Evolutionary conservation across 2,797 vertebrate genomes (phyloP).

Genomic region (Botia kubotai): DNA sequence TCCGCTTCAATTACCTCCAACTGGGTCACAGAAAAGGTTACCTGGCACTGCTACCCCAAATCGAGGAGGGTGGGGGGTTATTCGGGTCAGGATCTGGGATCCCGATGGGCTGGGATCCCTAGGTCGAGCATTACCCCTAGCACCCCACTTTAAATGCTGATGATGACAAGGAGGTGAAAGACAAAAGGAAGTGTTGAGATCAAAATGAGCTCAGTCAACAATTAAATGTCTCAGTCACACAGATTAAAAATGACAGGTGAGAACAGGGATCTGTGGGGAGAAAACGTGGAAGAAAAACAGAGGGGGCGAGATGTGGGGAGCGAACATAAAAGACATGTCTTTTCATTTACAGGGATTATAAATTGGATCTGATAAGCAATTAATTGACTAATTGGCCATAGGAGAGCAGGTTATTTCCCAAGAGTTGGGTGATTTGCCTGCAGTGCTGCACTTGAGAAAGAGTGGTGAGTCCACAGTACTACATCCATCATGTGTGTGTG

Average conservation of each 20-base stretch:
- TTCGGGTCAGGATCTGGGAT: conserved; percentile 19
- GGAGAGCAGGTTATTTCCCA: conserved; percentile 77
- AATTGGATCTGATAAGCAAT: conserved; percentile 84
- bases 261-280: conserved; percentile 57
- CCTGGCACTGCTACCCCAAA: conserved; percentile 27
- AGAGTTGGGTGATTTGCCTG: conserved; percentile 68
- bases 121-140: conserved; percentile 30
- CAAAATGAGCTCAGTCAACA: conserved; percentile 76
- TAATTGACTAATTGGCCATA: conserved; percentile 82
- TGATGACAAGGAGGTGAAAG: conserved; percentile 44
- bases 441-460: conserved; percentile 59
- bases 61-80: conserved; percentile 11
- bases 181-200: conserved; percentile 71
- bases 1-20: conserved; percentile 66
- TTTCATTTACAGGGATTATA: conserved; percentile 76
- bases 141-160: conserved; percentile 11
- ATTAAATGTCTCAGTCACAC: conserved; percentile 77
- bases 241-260: conserved; percentile 83
- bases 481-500: conserved; percentile 21
- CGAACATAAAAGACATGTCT: conserved; percentile 66
- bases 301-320: conserved; percentile 33
- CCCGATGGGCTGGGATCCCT: not conserved
- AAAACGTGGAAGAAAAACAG: conserved; percentile 28
- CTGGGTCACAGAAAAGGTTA: conserved; percentile 50
- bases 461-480: conserved; percentile 34